Base-by-base conservation (phyloP, 2,888 invertebrate species). In the Rhimphoctona megacephalus region DNA sequence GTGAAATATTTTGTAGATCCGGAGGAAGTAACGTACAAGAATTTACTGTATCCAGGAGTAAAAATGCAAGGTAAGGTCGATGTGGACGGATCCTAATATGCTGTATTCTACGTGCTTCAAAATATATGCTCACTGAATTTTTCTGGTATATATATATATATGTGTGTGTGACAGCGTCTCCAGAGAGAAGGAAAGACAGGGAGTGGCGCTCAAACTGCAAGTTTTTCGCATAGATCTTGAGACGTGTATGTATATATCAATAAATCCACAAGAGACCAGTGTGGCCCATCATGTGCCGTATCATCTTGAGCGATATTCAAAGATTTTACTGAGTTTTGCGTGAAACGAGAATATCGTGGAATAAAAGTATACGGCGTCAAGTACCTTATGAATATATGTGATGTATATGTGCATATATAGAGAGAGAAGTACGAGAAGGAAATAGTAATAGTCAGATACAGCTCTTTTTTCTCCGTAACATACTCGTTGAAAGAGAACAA, bases 401-500 rank as follows among this genome's bases (percentile, higher is more conserved):
- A n/a, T n/a, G n/a, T n/a, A 43, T 11, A 11, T 11, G 43, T 1
- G 3, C 3, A 43, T 14, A 43, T 14, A 69, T 0, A 22, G 14
- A 25, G 1, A 39, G 3, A 17, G 39, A 43, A 36, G 22, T 19
- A 57, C n/a, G 54, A 46, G 22, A n/a, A n/a, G n/a, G n/a, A 57
- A 36, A 79, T 14, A 8, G 43, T 36, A 49, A 70, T 25, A 73
- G 22, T 30, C 25, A 69, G 74, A 79, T 79, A 46, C 54, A 70
- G 69, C 43, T 70, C 64, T 76, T 81, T 85, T n/a, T 64, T 64
- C 64, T 76, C 70, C 64, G 61, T 57, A 39, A 61, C 80, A 73
- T 67, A 76, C 81, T 80, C 74, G 39, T 83, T 30, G 77, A 61
- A 72, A 43, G 77, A 46, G 76, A 86, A 86, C 73, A 86, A 86